Base-by-base conservation (phyloP, 2,888 invertebrate species). In the Scelioninae gen. 1 region DNA sequence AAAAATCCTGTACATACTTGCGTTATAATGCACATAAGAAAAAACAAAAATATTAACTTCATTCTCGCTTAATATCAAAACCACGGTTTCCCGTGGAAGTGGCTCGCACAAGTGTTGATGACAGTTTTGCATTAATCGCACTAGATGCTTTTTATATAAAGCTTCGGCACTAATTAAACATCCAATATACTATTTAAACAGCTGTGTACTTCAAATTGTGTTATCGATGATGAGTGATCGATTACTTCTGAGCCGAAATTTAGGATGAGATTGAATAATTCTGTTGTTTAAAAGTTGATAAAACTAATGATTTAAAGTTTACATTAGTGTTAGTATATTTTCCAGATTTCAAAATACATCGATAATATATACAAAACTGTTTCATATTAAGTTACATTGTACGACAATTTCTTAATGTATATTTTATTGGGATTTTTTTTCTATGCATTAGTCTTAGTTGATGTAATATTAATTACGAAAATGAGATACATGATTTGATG, bases 61-160 rank as follows among this genome's bases (percentile, higher is more conserved):
- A 66, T 76, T 49, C 58, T 56, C 31, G 47, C 43, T 29, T 56
- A 65, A 3, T 10, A 10, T 10, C 11, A 15, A 58, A 34, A 8
- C 6, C 8, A 43, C 29, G n/a, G n/a, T 47, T 13, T 56, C 15
- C 32, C 38, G 10, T 40, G 32, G 16, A 34, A 47, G 34, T n/a
- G 43, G 13, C 11, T 38, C 38, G 1, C 11, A 13, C 29, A 23
- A 72, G 31, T 10, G 38, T 8, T 7, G 6, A 13, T 23, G 8
- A 15, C n/a, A 45, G 55, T 72, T 72, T 62, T 63, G 53, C 74
- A 76, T 49, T 76, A 40, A 49, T 66, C 49, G 49, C 49, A 11
- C 29, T 51, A 51, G 32, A 58, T 31, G 16, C 58, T 65, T 65
- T 65, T 74, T 65, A 74, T 74, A 74, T 65, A 45, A 55, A 53